Percentiles rank a stretch among this genome's conserved stretches.
Evolutionary conservation across 2,888 invertebrate genomes (phyloP).

Genomic region (Urechis unicinctus): DNA sequence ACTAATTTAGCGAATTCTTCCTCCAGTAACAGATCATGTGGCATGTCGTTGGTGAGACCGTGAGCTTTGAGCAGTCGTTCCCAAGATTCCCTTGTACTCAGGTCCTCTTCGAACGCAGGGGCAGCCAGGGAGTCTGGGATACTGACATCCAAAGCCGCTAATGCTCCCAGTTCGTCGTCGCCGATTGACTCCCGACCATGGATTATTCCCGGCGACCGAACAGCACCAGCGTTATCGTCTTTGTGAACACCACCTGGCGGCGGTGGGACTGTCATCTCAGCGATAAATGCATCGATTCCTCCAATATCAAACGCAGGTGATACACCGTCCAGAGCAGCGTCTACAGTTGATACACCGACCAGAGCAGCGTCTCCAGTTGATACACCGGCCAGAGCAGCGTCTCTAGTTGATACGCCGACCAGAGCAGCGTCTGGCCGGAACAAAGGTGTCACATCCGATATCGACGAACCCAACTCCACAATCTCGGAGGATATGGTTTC

Average conservation of each 20-base stretch:
- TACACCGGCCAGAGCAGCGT: background rate
- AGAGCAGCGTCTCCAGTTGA: constrained; percentile 1
- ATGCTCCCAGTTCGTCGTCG: too few species aligned
- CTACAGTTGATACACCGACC: background rate
- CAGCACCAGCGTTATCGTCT: too few species aligned
- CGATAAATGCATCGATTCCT: constrained; percentile 76
- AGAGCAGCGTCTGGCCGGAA: background rate
- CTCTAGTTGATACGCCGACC: background rate
- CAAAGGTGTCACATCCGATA: background rate
- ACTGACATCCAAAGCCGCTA: too few species aligned
- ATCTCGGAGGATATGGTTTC: constrained; percentile 22
- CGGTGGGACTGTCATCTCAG: constrained; percentile 74
- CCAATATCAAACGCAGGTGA: constrained; percentile 1
- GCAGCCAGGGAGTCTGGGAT: background rate
- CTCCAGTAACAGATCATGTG: constrained; percentile 14
- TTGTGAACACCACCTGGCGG: constrained; percentile 57
- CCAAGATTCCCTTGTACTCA: background rate
- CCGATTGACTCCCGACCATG: too few species aligned
- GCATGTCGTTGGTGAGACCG: background rate
- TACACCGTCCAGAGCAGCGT: background rate
- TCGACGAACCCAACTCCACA: constrained; percentile 16
- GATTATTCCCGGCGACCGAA: too few species aligned
- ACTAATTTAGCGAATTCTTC: constrained; percentile 33
- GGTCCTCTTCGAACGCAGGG: background rate
- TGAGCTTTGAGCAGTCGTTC: background rate